Evolutionary conservation across 2,888 invertebrate species (phyloP).

Genomic region (Drosophila kambysellisi): DNA sequence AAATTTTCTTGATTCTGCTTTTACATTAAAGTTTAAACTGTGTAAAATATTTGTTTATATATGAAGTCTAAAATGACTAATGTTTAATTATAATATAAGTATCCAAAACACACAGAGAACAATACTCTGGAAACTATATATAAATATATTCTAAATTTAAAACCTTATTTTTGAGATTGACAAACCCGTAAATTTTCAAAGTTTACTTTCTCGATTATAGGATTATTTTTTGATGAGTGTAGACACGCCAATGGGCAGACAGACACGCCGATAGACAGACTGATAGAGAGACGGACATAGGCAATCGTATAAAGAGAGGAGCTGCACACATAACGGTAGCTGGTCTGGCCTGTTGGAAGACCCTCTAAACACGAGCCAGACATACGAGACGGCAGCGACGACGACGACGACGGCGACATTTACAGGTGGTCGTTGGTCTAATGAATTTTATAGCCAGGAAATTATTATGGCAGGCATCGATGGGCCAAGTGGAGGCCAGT

Average conservation of each 20-base stretch:
- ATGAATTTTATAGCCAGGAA: constrained; percentile 83
- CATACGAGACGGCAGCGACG: constrained; percentile 54
- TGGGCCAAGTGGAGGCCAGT: constrained; percentile 40
- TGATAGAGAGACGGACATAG: neutral
- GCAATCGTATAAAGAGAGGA: constrained; percentile 11
- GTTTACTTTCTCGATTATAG: neutral
- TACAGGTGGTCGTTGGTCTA: constrained; percentile 80
- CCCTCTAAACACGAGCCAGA: constrained; percentile 54
- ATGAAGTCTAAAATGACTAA: neutral
- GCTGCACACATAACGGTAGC: constrained; percentile 57
- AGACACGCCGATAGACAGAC: neutral
- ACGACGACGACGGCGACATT: constrained; percentile 45
- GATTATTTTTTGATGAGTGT: neutral
- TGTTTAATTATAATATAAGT: neutral
- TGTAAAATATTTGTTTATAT: neutral
- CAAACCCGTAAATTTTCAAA: neutral
- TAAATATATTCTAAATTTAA: neutral
- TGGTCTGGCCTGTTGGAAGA: constrained; percentile 28
- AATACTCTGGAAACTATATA: neutral
- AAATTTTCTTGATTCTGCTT: too few species aligned
- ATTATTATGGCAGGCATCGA: constrained; percentile 80
- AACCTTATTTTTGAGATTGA: too few species aligned
- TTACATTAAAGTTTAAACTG: too few species aligned
- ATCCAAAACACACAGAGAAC: neutral
- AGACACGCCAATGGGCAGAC: neutral